phyloP scores from a whole-genome alignment of 2,797 vertebrate genomes.

The Hypotaenidia okinawae region DNA sequence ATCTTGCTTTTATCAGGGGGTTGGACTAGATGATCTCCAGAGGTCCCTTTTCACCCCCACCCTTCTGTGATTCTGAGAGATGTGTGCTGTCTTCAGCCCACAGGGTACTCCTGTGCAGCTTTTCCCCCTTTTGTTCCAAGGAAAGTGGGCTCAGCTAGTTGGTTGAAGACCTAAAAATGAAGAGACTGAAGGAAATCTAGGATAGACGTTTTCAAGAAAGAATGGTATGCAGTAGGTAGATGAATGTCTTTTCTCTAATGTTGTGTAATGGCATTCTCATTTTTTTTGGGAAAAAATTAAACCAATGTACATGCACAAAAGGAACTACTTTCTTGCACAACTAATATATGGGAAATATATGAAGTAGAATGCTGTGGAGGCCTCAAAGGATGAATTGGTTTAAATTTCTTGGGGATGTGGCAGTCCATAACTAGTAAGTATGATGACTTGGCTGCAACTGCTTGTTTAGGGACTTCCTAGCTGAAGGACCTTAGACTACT shows the following conservation, averaged over 20 bases:
- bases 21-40: too few species aligned
- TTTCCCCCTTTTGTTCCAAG: background rate
- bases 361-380: background rate
- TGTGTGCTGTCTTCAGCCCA: rapidly evolving
- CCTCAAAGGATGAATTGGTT: background rate
- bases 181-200: background rate
- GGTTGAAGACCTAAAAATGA: background rate
- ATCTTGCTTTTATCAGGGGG: too few species aligned
- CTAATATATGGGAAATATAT: background rate
- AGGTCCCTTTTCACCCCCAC: too few species aligned
- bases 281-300: background rate
- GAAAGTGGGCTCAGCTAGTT: background rate
- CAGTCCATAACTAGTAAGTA: background rate
- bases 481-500: background rate
- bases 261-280: background rate
- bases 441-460: background rate
- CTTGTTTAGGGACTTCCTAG: background rate
- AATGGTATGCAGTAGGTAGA: background rate
- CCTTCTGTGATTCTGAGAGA: background rate
- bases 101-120: background rate
- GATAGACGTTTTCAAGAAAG: background rate
- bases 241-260: background rate
- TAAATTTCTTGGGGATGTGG: background rate
- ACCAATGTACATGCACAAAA: background rate
- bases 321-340: background rate